Conservation (phyloP, 1,140 invertebrate species). For the Druon quercuslanigerum region DNA sequence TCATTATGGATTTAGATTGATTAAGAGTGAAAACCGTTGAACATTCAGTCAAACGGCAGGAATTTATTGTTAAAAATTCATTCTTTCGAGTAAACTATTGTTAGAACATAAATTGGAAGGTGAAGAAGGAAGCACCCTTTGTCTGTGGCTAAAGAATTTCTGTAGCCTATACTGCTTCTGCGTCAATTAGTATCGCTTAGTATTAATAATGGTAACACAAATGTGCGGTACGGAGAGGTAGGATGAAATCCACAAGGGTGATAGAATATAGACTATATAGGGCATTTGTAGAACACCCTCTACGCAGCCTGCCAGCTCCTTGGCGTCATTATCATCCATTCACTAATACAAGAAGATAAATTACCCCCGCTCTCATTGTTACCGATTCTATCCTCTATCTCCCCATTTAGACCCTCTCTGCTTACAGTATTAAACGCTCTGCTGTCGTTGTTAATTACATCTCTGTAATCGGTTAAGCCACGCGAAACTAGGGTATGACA, state of each 20-base stretch:
- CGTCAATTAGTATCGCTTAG: conserved; percentile 56
- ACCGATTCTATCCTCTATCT: conserved; percentile 24
- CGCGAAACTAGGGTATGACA: conserved; percentile 28
- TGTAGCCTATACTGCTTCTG: not conserved
- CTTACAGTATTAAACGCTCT: conserved; percentile 28
- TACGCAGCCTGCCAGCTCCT: conserved; percentile 24
- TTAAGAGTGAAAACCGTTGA: too few relatives aligned
- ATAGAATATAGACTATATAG: not conserved
- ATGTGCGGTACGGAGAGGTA: not conserved
- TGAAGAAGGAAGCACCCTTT: too few relatives aligned
- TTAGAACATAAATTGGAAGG: too few relatives aligned
- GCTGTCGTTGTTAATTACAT: conserved; percentile 28
- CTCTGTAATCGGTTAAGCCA: conserved; percentile 30
- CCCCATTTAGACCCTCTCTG: not conserved
- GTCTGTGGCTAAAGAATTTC: too few relatives aligned
- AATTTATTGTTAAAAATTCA: too few relatives aligned
- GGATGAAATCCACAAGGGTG: not conserved
- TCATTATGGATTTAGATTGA: too few relatives aligned
- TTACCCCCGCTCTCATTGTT: conserved; percentile 47
- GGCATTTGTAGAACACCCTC: conserved; percentile 25
- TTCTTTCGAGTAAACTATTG: too few relatives aligned
- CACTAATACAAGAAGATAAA: conserved; percentile 63
- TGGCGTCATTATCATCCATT: conserved; percentile 60
- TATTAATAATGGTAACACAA: conserved; percentile 16
- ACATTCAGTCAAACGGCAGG: not conserved